phyloP scores from a whole-genome alignment of 2,797 vertebrate genomes.

The Neomorphus geoffroyi region DNA sequence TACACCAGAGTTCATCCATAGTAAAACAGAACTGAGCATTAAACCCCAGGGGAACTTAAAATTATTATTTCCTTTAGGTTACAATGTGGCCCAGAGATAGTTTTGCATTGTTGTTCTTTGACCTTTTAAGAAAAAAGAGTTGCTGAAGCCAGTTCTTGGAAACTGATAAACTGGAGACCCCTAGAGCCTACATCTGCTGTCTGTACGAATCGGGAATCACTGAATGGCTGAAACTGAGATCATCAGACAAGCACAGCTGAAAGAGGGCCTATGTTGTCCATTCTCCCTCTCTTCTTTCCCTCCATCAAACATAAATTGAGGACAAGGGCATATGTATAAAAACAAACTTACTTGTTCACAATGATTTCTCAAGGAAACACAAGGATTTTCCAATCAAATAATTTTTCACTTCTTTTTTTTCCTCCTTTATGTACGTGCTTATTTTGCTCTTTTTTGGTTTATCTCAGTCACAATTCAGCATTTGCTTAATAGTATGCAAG shows the following conservation, averaged over 20 bases:
- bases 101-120: neutral
- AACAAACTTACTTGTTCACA: neutral
- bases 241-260: neutral
- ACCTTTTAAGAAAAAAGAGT: neutral
- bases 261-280: neutral
- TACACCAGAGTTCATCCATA: neutral
- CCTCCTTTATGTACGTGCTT: neutral
- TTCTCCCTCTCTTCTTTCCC: neutral
- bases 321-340: neutral
- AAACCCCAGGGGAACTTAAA: neutral
- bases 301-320: neutral
- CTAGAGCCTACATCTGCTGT: neutral
- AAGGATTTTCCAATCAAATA: neutral
- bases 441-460: neutral
- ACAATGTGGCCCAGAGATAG: neutral
- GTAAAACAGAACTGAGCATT: neutral
- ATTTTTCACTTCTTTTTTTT: neutral
- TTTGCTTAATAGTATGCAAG: neutral
- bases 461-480: neutral
- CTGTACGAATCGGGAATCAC: neutral
- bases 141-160: constrained; percentile 17
- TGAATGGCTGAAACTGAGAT: neutral
- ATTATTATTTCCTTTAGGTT: neutral
- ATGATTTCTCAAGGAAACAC: neutral
- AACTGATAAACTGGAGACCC: constrained; percentile 16